Evolutionary conservation across 92 coral and sea anemone genomes (phyloP), one percentile per base, ranked within the genome.

Genomic region (Siderastrea radians): DNA sequence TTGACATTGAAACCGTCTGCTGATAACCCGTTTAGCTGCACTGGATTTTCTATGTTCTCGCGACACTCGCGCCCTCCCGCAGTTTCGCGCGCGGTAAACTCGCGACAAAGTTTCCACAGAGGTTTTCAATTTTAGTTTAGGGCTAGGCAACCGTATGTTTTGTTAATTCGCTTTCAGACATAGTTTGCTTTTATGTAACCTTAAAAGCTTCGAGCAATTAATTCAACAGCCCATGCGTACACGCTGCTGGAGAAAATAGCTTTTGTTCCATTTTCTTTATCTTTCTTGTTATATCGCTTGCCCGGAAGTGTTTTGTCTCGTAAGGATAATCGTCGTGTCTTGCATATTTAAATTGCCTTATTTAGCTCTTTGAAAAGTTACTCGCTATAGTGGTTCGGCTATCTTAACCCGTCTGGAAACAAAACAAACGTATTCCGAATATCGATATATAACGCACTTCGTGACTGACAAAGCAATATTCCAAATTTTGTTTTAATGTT

Each of bases 271-370:
- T 74, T 51, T 15, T 52, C 68, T 57, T 45, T 71, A 6, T 71
- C 7, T 14, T 26, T 67, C 72, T 67, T 67, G 72, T 44, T 67
- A 15, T 77, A 45, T 79, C 83, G n/a, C 16, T 62, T 13, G 6
- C 70, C 72, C 55, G 43, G 53, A 64, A 62, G 83, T 48, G 58
- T 79, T 79, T 63, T 68, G 71, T 49, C 72, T 79, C 55, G 63
- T 48, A 49, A 48, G 48, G 53, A 48, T 44, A 47, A 55, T 46
- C 14, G 16, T 58, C 58, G 44, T 45, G 26, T 58, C 45, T 58
- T 26, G 58, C 19, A 58, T 46, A 77, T 77, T 78, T 12, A 78
- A 19, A 47, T 48, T 63, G 83, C 16, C 49, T 62, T 48, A 62
- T 78, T 48, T 78, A 68, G 9, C 58, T 64, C 55, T 7, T 7